Evolutionary conservation across 1,140 invertebrate genomes (phyloP), one percentile per base, ranked within the genome.

Genomic region (Neocloeon triangulifer): DNA sequence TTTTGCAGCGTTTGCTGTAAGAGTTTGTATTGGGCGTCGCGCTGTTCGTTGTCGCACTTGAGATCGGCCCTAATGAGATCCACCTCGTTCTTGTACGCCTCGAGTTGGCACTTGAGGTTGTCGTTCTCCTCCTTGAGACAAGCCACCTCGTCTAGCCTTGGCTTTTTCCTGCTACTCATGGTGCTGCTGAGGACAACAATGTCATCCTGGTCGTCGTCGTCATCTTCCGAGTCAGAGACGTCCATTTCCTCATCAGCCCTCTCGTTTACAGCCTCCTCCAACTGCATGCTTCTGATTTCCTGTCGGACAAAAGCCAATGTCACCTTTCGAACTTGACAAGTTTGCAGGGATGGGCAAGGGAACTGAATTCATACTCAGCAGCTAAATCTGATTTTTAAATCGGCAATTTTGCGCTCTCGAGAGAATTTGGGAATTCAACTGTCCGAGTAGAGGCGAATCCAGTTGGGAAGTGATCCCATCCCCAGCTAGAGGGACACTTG

Each of bases 61-160:
- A 65, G 59, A 42, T 81, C 76, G 40, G 59, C 52, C 60, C 76
- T 55, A 37, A 67, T 42, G 43, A 74, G 38, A 36, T 60, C 58
- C 4, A 61, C 73, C 58, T 92, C 88, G 56, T 91, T 91, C 48
- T 88, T 86, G 41, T 86, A 89, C 1, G 84, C 86, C 53, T 91
- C 85, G 40, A 94, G 49, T 59, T 94, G 85, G 55, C 84, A 89
- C 26, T 76, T 67, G 19, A 95, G 57, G 41, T 73, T 79, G 39
- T 92, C 84, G 51, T 89, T 91, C 47, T 88, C 85, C 38, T 85
- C 79, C 63, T 84, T 50, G 1, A 56, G 29, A 13, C 41, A 37
- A 4, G 35, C 36, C 13, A 55, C 51, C 14, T 39, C 49, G 16
- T 52, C 36, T 27, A 39, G 44, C 22, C 50, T 53, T 2, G 39